Evolutionary conservation across 2,113 vertebrate species (phyloP).

Genomic region (Gyps fulvus): DNA sequence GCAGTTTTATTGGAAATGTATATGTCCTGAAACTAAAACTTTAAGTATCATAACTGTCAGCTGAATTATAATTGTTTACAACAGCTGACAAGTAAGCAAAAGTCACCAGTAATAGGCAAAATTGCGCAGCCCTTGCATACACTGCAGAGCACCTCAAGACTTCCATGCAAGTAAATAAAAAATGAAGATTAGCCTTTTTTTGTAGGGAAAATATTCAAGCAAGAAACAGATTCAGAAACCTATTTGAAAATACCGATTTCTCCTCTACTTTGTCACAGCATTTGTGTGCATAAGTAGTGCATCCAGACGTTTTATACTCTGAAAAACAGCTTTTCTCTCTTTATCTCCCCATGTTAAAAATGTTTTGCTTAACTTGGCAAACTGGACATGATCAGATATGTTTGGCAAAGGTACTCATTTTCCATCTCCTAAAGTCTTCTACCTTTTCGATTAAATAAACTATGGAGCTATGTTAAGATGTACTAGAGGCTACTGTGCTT

Average conservation of each 20-base stretch:
- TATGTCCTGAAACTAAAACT: neutral
- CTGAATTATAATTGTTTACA: neutral
- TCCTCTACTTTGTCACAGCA: neutral
- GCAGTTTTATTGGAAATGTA: neutral
- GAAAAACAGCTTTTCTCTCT: neutral
- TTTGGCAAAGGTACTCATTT: neutral
- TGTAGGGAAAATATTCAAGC: neutral
- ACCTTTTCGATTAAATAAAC: neutral
- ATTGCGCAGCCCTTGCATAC: neutral
- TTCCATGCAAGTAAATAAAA: neutral
- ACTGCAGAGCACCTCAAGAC: neutral
- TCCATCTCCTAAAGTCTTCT: neutral
- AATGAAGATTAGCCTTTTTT: neutral
- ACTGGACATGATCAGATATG: neutral
- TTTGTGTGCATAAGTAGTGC: neutral
- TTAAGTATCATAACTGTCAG: neutral
- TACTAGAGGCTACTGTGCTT: neutral
- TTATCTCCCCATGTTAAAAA: neutral
- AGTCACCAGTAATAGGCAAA: neutral
- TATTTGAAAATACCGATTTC: neutral
- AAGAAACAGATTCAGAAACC: neutral
- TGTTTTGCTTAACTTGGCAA: neutral
- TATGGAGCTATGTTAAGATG: neutral
- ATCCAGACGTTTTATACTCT: neutral
- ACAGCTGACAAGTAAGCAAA: neutral